These are phyloP conservation scores for Dicaeum eximium DNA, from an alignment of 2,113 vertebrate genomes.

Conservation along the genomic window DNA sequence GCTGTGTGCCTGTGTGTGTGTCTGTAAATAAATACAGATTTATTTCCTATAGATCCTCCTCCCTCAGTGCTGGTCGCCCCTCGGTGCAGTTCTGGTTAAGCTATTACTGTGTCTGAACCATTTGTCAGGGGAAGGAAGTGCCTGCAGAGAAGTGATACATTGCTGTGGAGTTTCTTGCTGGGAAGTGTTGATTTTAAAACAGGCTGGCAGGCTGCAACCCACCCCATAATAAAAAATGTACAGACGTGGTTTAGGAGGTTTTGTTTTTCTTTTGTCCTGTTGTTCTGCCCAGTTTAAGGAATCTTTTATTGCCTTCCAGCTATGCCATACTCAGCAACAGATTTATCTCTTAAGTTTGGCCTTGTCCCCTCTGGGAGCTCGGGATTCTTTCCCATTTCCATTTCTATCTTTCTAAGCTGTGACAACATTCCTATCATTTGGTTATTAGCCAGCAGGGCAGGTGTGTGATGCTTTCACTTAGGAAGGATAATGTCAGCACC, in stretches of 20 bases:
- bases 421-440: background rate
- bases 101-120: background rate
- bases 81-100: conserved; percentile 3
- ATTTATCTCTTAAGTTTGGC: background rate
- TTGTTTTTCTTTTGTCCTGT: conserved; percentile 49
- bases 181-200: conserved; percentile 62
- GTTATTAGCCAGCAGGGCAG: background rate
- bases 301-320: background rate
- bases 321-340: background rate
- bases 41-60: background rate
- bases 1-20: background rate
- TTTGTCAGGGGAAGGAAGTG: conserved; percentile 38
- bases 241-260: background rate
- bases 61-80: background rate
- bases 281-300: conserved; percentile 36
- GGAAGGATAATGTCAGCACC: background rate
- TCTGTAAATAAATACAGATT: conserved; percentile 9
- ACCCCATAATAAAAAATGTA: background rate
- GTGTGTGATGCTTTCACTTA: background rate
- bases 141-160: conserved; percentile 50
- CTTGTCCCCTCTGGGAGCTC: background rate
- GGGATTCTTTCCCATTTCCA: background rate
- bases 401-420: conserved; percentile 14
- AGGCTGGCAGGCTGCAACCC: conserved; percentile 17
- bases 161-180: conserved; percentile 49